A percentile compares a stretch with the other conserved stretches of the same genome.
Conservation (phyloP, 2,888 invertebrate genomes). For the Eucera pruinosa region DNA sequence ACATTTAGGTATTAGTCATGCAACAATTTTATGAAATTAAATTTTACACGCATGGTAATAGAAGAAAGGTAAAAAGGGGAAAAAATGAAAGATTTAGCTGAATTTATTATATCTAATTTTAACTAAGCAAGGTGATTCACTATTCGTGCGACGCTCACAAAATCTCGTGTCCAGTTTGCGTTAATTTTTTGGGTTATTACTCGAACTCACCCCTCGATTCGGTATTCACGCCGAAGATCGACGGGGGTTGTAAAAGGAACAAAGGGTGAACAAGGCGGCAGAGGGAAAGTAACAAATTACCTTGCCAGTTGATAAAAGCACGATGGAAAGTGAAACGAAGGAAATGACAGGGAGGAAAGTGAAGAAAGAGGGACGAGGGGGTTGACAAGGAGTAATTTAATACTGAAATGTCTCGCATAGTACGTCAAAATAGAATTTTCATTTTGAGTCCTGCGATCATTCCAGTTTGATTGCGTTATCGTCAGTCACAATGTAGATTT, state of each 20-base stretch:
- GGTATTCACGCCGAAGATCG: conserved; percentile 30
- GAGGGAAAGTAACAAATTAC: conserved; percentile 46
- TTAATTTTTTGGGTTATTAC: conserved; percentile 35
- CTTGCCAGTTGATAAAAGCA: conserved; percentile 49
- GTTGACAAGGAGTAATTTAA: conserved; percentile 9
- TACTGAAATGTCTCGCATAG: conserved; percentile 7
- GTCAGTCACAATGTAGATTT: conserved; percentile 45
- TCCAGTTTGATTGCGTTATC: conserved; percentile 41
- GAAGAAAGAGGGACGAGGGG: background rate
- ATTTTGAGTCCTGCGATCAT: conserved; percentile 29
- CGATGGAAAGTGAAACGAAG: conserved; percentile 37
- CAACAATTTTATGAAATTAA: no score
- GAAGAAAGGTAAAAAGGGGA: no score
- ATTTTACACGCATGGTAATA: no score
- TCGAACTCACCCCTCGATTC: conserved; percentile 10
- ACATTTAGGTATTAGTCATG: no score
- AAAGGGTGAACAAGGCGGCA: conserved; percentile 35
- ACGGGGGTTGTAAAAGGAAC: conserved; percentile 23
- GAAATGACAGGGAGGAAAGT: conserved; percentile 8
- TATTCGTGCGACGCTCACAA: background rate
- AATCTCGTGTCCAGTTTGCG: background rate
- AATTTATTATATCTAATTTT: background rate
- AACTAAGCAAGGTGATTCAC: background rate
- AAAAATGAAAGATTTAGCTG: no score
- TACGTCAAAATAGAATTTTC: conserved; percentile 46